Conservation (phyloP, 2,888 invertebrate species). For the Sesamia inferens region DNA sequence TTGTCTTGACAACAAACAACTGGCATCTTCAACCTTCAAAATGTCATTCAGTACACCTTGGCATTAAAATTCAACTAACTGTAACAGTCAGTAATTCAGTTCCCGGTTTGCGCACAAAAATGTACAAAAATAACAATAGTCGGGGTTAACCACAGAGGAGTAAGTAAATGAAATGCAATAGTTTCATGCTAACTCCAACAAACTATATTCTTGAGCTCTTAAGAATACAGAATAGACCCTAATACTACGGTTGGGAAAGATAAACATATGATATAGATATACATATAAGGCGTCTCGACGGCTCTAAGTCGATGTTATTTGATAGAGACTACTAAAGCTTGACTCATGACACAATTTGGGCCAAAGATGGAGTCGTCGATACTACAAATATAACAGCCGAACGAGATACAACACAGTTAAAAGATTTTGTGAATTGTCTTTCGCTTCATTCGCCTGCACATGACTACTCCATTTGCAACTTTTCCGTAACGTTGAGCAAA, state of each 20-base stretch:
- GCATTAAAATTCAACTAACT: conserved; percentile 52
- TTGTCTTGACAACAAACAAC: conserved; percentile 1
- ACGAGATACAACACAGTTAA: neutral
- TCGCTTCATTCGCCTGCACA: neutral
- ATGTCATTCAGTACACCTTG: conserved; percentile 50
- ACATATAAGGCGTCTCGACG: neutral
- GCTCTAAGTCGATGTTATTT: neutral
- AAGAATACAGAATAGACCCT: neutral
- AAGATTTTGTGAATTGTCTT: neutral
- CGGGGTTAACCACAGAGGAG: conserved; percentile 15
- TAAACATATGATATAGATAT: neutral
- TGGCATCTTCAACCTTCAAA: conserved; percentile 28
- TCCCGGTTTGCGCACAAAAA: conserved; percentile 53
- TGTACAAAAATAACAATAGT: conserved; percentile 58
- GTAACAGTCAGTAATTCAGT: conserved; percentile 46
- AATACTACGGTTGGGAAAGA: neutral
- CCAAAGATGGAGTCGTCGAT: neutral
- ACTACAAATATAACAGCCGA: too few relatives aligned
- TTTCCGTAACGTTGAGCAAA: conserved; percentile 36
- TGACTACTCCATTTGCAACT: conserved; percentile 33
- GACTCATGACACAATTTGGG: neutral
- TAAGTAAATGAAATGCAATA: conserved; percentile 26
- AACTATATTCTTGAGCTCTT: neutral
- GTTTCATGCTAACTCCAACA: neutral
- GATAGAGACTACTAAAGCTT: neutral